These are phyloP conservation scores for Biston betularia DNA, from an alignment of 2,888 invertebrate genomes.

Conservation along the genomic window DNA sequence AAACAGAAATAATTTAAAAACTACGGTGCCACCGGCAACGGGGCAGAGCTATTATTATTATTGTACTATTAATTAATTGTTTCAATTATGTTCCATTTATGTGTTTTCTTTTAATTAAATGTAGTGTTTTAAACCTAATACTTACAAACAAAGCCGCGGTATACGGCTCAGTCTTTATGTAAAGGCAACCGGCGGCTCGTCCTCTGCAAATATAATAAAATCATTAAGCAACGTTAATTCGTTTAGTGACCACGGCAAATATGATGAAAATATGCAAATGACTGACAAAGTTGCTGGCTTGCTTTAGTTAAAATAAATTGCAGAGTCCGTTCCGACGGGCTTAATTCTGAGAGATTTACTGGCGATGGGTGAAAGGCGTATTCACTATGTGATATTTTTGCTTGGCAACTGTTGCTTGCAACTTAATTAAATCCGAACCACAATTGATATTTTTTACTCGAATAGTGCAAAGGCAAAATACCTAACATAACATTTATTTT, in stretches of 20 bases:
- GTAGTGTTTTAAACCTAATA: neutral
- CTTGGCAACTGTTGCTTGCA: conserved; percentile 7
- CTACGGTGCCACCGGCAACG: too few species aligned
- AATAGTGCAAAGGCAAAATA: too few species aligned
- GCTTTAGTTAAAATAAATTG: conserved; percentile 72
- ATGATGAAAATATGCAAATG: conserved; percentile 79
- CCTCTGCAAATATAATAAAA: conserved; percentile 73
- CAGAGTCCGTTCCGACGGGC: conserved; percentile 43
- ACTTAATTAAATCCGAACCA: neutral
- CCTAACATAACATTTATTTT: neutral
- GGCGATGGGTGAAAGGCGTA: conserved; percentile 11
- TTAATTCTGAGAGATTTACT: conserved; percentile 37
- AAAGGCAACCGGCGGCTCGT: conserved; percentile 51
- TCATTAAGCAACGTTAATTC: conserved; percentile 75
- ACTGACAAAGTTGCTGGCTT: conserved; percentile 59
- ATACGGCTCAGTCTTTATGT: conserved; percentile 26
- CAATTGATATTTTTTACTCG: neutral
- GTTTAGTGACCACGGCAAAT: conserved; percentile 70
- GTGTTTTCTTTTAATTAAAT: neutral
- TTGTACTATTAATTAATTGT: too few species aligned
- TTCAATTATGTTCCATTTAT: too few species aligned
- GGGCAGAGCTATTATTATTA: too few species aligned
- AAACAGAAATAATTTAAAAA: too few species aligned
- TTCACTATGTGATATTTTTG: conserved; percentile 19
- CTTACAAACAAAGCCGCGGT: neutral